Evolutionary conservation across 2,113 vertebrate species (phyloP), one percentile per base, ranked within the genome.

Genomic region (Sakesphorus luctuosus): DNA sequence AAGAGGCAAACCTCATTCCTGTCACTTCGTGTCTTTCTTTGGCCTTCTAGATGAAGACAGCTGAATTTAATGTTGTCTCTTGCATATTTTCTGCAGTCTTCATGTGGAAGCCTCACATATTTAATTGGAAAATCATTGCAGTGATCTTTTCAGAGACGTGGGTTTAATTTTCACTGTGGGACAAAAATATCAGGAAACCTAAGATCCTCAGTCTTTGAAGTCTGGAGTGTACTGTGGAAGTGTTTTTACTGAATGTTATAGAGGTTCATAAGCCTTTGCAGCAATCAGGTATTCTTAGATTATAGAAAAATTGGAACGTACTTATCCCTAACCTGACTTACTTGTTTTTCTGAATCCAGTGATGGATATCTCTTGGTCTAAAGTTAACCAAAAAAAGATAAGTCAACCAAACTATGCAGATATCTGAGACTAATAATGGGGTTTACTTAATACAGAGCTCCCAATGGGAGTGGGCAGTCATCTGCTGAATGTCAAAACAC

Each of bases 161-260:
- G 19, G 55, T 81, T 92, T 92, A 58, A 84, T 95, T 93, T 90
- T 84, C 76, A 35, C 29, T 19, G 31, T 73, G 43, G 29, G 63
- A 71, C 84, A 95, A 80, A 90, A 93, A 50, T 86, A 92, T 55
- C 76, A 78, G 76, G 68, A 90, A 93, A 66, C 13, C 6, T 58
- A 66, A 83, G n/a, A 46, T 62, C 14, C 53, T 87, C 72, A 68
- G n/a, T 73, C 33, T 90, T 73, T 40, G 40, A 65, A 69, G 53
- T 82, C 46, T 94, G 53, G 17, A 84, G 15, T 52, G 9, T 74
- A 28, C 71, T 26, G 38, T 55, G 43, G 33, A 76, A 74, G 46
- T 55, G 50, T 73, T 95, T 95, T 92, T 56, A 47, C 26, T 50
- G 21, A 69, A 63, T 38, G 17, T 77, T 59, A 35, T 18, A 67